Base-by-base conservation (phyloP, 1,140 invertebrate genomes). In the Bombus soroeensis region DNA sequence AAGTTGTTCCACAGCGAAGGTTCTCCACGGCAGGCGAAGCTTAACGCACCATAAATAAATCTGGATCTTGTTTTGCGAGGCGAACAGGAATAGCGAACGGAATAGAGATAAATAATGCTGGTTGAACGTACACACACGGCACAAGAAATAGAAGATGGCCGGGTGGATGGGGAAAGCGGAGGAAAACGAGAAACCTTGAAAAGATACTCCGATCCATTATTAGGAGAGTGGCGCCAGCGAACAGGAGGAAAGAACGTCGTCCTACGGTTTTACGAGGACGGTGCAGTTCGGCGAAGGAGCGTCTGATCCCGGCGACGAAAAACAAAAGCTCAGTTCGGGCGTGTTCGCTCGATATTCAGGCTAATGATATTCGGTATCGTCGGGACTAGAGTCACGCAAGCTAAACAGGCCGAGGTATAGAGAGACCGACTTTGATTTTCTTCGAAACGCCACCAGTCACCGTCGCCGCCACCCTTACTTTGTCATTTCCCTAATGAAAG, bases 331-430 rank as follows among this genome's bases (percentile, higher is more conserved):
- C 37, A 34, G 59, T 34, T 81, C 39, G 68, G 75, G 68, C 25
- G 82, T 85, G 68, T 79, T 79, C 76, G 75, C 47, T 73, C 76
- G 70, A 87, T 87, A 87, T 80, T 84, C 86, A 74, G 82, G 86
- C 86, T 87, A 87, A 85, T 85, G 86, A 79, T 79, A 85, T 87
- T 84, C 82, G 75, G 59, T 75, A 79, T 85, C 70, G 59, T 22
- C 39, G 59, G 37, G 74, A 75, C 43, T 72, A n/a, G 37, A 66
- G 86, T 75, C 86, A 83, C 68, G 85, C 85, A 22, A 86, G 22
- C 75, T 80, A 43, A 81, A 89, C 66, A 37, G 18, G 53, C 34
- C 43, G 25, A 28, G 37, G 41, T 32, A 87, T 41, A 89, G 25
- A 89, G 41, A 80, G 85, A 83, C 83, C 32, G 34, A 53, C 37